Evolutionary conservation across 2,888 invertebrate species (phyloP), one percentile per base, ranked within the genome.

Genomic region (Diarsia dahlii): DNA sequence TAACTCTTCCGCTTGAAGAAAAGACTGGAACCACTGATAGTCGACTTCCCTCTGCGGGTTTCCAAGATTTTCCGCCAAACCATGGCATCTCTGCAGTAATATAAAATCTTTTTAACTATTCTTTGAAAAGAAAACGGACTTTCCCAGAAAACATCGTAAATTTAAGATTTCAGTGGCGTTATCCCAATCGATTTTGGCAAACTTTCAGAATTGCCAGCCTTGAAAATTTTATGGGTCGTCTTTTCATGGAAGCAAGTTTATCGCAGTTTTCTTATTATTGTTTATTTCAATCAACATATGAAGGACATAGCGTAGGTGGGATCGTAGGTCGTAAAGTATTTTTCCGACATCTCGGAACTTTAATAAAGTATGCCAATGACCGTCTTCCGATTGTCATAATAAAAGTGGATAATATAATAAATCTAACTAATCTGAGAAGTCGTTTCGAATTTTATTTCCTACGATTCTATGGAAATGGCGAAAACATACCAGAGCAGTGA

Each of bases 151-250:
- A 52, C 65, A 68, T 65, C 65, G 48, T 84, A 85, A 75, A 82
- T 82, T 28, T 68, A 71, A 82, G 23, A 71, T 72, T 56, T 74
- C 54, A 70, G 48, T 64, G 60, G 34, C 52, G 52, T 60, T 71
- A 65, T 76, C 71, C 72, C 84, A 77, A 83, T 74, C 56, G 64
- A 78, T 70, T 82, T 86, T 92, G 91, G 92, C 92, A 92, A 71
- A 71, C 77, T 84, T 77, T 87, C 87, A 85, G 73, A 78, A 73
- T 58, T 71, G 72, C 48, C 77, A 84, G 86, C 91, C 91, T 90
- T 91, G 90, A 88, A 88, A 75, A 81, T 85, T 88, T 90, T 85
- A 90, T 88, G 87, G 85, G 79, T 76, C 80, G 65, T 80, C 71
- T 83, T 84, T 86, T 74, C 78, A 74, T 72, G 70, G 83, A 68